Evolutionary conservation across 2,888 invertebrate genomes (phyloP), one percentile per base, ranked within the genome.

Genomic region (Xestobium rufovillosum): DNA sequence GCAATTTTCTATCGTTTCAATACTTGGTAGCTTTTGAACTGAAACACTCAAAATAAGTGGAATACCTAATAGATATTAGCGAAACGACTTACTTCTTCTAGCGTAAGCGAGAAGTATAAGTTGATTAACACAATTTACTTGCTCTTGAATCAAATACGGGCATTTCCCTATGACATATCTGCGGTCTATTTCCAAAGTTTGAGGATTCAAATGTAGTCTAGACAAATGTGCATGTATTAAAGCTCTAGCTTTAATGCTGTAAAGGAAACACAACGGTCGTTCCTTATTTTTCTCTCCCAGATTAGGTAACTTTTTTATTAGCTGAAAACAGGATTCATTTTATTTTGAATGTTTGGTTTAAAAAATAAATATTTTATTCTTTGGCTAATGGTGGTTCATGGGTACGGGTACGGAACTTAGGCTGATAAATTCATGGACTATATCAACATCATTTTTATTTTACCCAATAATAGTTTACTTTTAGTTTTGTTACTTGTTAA

Each of bases 281-380:
- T 98, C 97, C 58, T 91, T 91, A 63, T 95, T 96, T 67, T 96
- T 97, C 63, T 96, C 97, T 45, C 86, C 85, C 15, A 99, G 71
- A 65, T 95, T 88, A 1, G 86, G 84, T 31, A 98, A 68, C 55
- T 90, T 87, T 47, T 88, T 87, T 41, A 98, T 86, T 36, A 98
- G 72, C 88, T 90, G 68, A 3, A 65, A 65, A 38, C n/a, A n/a
- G n/a, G n/a, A n/a, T n/a, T n/a, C n/a, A n/a, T n/a, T n/a, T n/a
- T n/a, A n/a, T n/a, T n/a, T n/a, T n/a, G n/a, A n/a, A n/a, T n/a
- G 40, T 38, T 26, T 41, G 45, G n/a, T n/a, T n/a, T n/a, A n/a
- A n/a, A n/a, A n/a, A n/a, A n/a, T n/a, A n/a, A n/a, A n/a, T n/a
- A n/a, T n/a, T n/a, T n/a, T n/a, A n/a, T n/a, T n/a, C n/a, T n/a